phyloP scores from a whole-genome alignment of 2,797 vertebrate species.

The Microhierax caerulescens region DNA sequence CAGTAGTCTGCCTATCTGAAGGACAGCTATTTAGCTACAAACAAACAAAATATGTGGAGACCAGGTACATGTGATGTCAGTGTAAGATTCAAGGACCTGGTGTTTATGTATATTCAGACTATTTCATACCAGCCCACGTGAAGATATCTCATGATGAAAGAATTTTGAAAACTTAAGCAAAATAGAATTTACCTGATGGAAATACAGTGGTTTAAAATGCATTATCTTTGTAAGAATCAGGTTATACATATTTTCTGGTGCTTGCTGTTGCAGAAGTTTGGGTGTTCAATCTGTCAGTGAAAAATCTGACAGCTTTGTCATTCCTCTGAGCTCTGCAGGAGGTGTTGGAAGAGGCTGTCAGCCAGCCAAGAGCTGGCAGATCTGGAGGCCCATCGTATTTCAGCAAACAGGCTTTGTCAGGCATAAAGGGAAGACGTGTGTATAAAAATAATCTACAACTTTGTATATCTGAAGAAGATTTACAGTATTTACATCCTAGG shows the following conservation, averaged over 20 bases:
- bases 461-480: neutral
- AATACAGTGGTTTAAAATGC: neutral
- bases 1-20: neutral
- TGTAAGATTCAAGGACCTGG: neutral
- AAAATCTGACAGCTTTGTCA: constrained; percentile 59
- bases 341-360: constrained; percentile 52
- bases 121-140: neutral
- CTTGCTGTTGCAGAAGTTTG: constrained; percentile 11
- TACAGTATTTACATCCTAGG: neutral
- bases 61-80: constrained; percentile 27
- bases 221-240: neutral
- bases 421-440: neutral
- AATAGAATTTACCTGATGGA: neutral
- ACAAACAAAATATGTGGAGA: neutral
- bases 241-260: constrained; percentile 43
- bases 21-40: neutral
- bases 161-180: neutral
- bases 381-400: neutral
- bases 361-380: constrained; percentile 32
- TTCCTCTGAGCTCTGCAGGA: constrained; percentile 57
- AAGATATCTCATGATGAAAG: neutral
- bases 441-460: neutral
- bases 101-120: neutral
- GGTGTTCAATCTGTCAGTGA: constrained; percentile 46
- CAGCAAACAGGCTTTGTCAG: neutral